These are phyloP conservation scores for Creontiades dilutus DNA, from an alignment of 2,888 invertebrate genomes.

Conservation along the genomic window DNA sequence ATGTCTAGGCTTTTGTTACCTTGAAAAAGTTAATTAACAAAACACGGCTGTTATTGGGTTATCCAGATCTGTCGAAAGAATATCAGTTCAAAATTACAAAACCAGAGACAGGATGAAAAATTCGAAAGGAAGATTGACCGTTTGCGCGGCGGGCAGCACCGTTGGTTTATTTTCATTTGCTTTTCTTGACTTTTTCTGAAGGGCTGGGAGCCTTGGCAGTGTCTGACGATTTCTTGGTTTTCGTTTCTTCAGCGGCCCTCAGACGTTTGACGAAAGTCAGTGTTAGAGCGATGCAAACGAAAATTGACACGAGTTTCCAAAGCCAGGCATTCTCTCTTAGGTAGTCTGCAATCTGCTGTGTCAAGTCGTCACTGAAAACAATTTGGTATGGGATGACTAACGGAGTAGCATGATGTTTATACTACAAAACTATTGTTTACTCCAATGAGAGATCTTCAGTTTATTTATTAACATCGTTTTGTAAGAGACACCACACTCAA, in stretches of 20 bases:
- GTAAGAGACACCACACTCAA: too few relatives aligned
- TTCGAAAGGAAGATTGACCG: not conserved
- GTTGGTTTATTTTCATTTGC: constrained; percentile 17
- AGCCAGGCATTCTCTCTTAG: constrained; percentile 78
- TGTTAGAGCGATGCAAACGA: constrained; percentile 55
- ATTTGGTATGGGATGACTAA: too few relatives aligned
- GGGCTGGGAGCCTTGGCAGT: constrained; percentile 18
- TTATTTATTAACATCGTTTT: too few relatives aligned
- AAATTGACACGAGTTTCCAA: constrained; percentile 66
- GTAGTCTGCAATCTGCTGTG: constrained; percentile 81
- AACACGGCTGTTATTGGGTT: not conserved
- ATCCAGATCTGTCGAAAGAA: not conserved
- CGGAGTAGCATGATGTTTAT: too few relatives aligned
- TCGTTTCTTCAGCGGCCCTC: constrained; percentile 25
- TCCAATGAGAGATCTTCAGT: too few relatives aligned
- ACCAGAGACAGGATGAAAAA: not conserved
- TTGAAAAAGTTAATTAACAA: not conserved
- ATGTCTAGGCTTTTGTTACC: not conserved
- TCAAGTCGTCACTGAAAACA: constrained; percentile 82
- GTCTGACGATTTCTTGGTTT: constrained; percentile 43
- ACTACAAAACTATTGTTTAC: too few relatives aligned
- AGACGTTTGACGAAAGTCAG: constrained; percentile 67
- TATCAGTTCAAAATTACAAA: not conserved
- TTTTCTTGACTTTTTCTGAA: constrained; percentile 64
- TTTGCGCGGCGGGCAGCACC: not conserved